phyloP scores from a whole-genome alignment of 2,797 vertebrate genomes.

The Scolopax bukidnonensis region DNA sequence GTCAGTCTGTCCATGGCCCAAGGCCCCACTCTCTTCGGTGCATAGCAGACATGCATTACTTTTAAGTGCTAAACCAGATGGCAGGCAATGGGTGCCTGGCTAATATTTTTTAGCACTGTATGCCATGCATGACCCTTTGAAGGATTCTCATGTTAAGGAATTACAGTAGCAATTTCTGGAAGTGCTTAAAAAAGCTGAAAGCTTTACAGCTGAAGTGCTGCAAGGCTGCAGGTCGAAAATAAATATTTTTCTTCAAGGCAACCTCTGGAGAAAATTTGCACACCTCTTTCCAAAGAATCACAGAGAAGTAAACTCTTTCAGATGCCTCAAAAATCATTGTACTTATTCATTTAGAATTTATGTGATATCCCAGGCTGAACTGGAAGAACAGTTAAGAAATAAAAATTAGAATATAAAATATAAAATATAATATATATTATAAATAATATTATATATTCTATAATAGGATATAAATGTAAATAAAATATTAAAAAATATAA shows the following conservation, averaged over 20 bases:
- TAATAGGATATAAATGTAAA: no score
- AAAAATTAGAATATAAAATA: background rate
- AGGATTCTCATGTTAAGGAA: background rate
- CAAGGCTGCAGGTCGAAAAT: background rate
- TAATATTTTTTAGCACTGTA: background rate
- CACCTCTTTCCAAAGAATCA: background rate
- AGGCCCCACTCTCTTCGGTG: background rate
- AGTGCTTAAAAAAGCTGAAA: background rate
- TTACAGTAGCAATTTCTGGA: background rate
- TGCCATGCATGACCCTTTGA: background rate
- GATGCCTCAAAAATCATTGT: background rate
- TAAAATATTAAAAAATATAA: no score
- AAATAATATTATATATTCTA: no score
- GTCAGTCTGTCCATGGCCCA: background rate
- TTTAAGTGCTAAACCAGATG: background rate
- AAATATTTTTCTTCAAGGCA: background rate
- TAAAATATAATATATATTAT: no score
- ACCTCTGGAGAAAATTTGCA: background rate
- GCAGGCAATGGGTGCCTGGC: background rate
- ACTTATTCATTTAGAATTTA: background rate
- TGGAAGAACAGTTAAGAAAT: background rate
- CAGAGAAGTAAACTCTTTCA: background rate
- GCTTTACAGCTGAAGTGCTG: background rate
- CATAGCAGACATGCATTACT: background rate
- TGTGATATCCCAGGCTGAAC: background rate